Evolutionary conservation across 2,113 vertebrate genomes (phyloP), one percentile per base, ranked within the genome.

Genomic region (Gadus macrocephalus): DNA sequence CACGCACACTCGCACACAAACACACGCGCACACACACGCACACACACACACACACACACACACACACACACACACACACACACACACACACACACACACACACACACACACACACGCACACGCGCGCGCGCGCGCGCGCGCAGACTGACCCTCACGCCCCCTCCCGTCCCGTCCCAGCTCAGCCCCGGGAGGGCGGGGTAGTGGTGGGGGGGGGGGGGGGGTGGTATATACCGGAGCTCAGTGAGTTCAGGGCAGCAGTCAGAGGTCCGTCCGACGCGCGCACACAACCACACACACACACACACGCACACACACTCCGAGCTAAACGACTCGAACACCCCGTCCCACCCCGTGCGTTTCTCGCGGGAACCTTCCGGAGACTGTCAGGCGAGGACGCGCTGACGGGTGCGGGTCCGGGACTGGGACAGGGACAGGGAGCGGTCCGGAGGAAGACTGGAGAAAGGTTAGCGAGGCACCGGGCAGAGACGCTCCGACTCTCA

Each of bases 71-170:
- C 27, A 73, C 66, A 31, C 1, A 35, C 42, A 25, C 25, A 25
- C 61, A 71, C 28, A 59, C 68, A 31, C 62, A 49, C 60, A 25
- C 25, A 25, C 25, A 25, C 25, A 3, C 25, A 3, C 25, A 25
- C 25, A 27, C 17, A 16, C 61, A 49, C 61, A 71, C 28, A 59
- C 68, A 31, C 66, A 49, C 60, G 62, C 76, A 4, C 38, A 64
- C 38, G 53, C 56, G 53, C 20, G 42, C 61, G 53, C 56, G 53
- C 20, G 42, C 61, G 42, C 28, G 42, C 20, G 12, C 73, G 42
- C 55, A 65, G 49, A 73, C 66, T 53, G 31, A 35, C 31, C 3
- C 66, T 49, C 42, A 9, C 42, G 9, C 42, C 58, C 19, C 58
- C 19, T 15, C 58, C 19, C 58, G 9, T 42, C 38, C 38, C 38